A percentile compares a stretch with the other conserved stretches of the same genome.
Evolutionary conservation across 2,113 vertebrate genomes (phyloP).

Genomic region (Pterocles orientalis): DNA sequence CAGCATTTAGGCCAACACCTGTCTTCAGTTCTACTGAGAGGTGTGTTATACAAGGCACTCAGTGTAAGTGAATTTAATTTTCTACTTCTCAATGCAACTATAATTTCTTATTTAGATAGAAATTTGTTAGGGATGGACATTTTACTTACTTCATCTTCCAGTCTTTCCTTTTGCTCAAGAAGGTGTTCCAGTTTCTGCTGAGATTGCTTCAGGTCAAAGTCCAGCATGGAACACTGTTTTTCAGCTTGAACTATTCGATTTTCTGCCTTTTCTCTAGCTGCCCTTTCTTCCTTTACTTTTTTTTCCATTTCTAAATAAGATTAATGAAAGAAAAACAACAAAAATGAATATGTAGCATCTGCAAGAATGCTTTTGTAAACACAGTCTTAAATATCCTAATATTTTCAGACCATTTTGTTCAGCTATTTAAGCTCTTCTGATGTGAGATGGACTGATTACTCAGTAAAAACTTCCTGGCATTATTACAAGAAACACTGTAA

Average conservation of each 20-base stretch:
- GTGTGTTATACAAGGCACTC: neutral
- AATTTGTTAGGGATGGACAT: neutral
- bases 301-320: conserved; percentile 88
- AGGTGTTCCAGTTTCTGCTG: conserved; percentile 96
- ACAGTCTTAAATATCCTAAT: neutral
- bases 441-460: neutral
- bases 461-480: neutral
- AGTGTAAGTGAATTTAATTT: neutral
- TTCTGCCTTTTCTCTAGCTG: conserved; percentile 90
- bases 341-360: neutral
- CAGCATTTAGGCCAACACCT: neutral
- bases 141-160: conserved; percentile 91
- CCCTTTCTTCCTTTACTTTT: conserved; percentile 92
- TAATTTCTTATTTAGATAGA: neutral
- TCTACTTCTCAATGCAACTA: neutral
- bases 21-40: neutral
- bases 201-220: conserved; percentile 96
- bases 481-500: neutral
- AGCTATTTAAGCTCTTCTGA: neutral
- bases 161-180: conserved; percentile 91
- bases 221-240: conserved; percentile 97
- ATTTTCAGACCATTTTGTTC: neutral
- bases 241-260: conserved; percentile 92
- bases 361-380: neutral
- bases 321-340: neutral